A percentile compares a stretch with the other conserved stretches of the same genome.
Conservation (phyloP, 2,113 vertebrate genomes). For the Rhinogobius similis region DNA sequence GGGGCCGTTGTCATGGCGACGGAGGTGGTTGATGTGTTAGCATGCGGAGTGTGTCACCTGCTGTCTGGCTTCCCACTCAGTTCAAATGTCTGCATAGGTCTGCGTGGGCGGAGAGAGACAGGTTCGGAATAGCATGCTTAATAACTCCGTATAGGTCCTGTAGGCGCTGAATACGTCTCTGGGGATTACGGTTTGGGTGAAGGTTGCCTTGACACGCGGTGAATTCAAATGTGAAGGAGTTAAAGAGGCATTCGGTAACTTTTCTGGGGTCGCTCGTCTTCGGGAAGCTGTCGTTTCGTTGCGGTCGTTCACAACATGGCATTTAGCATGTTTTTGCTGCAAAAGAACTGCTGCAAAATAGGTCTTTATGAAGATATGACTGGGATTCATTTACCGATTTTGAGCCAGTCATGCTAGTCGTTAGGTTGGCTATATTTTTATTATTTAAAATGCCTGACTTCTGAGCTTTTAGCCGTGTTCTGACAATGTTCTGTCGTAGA, state of each 20-base stretch:
- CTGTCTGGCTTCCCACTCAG: slow-evolving; percentile 46
- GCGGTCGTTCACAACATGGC: no score
- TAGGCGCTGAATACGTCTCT: not conserved
- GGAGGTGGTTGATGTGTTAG: slow-evolving; percentile 57
- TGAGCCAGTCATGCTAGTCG: no score
- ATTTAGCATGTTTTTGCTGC: no score
- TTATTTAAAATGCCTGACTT: no score
- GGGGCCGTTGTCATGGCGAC: slow-evolving; percentile 40
- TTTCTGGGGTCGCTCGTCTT: not conserved
- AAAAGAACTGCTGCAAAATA: no score
- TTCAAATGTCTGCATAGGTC: slow-evolving; percentile 33
- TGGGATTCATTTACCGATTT: no score
- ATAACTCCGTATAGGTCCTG: not conserved
- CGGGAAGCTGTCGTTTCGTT: no score
- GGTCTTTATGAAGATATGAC: no score
- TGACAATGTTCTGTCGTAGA: no score
- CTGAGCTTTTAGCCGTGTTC: no score
- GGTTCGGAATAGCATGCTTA: not conserved
- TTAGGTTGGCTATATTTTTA: no score
- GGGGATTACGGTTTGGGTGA: not conserved
- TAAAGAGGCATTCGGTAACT: not conserved
- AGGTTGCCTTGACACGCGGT: not conserved
- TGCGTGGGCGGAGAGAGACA: slow-evolving; percentile 20
- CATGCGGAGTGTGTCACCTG: slow-evolving; percentile 50
- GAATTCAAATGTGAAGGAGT: not conserved